Base-by-base conservation (phyloP, 2,888 invertebrate species). In the Drosophila suboccidentalis region DNA sequence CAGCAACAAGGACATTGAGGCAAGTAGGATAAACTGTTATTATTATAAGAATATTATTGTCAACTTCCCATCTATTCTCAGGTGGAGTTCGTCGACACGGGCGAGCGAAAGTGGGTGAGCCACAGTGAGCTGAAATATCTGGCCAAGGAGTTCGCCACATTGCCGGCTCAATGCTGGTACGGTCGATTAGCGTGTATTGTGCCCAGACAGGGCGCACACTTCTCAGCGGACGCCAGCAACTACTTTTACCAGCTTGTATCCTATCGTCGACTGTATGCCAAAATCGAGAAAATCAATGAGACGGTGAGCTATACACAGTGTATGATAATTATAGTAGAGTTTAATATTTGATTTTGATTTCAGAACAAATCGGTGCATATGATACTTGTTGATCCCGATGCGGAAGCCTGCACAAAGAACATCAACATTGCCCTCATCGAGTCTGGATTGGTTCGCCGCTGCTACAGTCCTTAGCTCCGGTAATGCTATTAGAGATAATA, bases 41-140 rank as follows among this genome's bases (percentile, higher is more conserved):
- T 15, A 1, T 11, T 15, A 17, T 8, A 9, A 1, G 4, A 8
- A 15, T 9, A 1, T 10, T 4, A 47, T 1, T 36, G 1, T 38
- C 15, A 29, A 13, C 15, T 13, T 15, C 0, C 0, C 3, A 2
- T 39, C 4, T 9, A 22, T n/a, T 15, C 9, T 19, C 29, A 91
- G 91, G 88, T 91, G 9, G 65, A 79, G n/a, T 86, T 90, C 54
- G 44, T 92, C 8, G 92, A 92, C 60, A 90, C 85, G 32, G 92
- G 92, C n/a, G 90, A 90, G 8, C 79, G 88, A 1, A 59, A 79
- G 0, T 87, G 89, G 41, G 82, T 92, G 3, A 39, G 58, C 41
- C 65, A 81, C 43, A 58, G 55, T 0, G 50, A 88, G 10, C 62
- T 92, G 0, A 91, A 90, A 72, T 91, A 87, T 75, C 64, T 92